These are phyloP conservation scores for Halcyon senegalensis DNA, from an alignment of 2,113 vertebrate species.

Conservation along the genomic window DNA sequence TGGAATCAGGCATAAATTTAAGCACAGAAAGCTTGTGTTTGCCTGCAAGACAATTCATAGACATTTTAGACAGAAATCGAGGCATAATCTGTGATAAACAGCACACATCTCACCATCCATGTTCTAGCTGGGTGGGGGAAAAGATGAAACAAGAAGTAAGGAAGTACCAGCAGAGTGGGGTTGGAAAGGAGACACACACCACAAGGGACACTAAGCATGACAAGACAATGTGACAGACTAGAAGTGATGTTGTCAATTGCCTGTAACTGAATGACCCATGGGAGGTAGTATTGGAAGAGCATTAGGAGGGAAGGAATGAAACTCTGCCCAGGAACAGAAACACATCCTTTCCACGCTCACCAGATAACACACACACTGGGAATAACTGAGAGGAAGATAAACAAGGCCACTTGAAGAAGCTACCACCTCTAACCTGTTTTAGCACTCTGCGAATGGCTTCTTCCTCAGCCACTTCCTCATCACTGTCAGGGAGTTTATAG, in stretches of 20 bases:
- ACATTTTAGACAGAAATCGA: background rate
- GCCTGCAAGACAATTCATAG: background rate
- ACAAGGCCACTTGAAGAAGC: background rate
- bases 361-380: background rate
- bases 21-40: background rate
- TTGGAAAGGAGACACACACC: background rate
- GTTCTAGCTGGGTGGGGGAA: background rate
- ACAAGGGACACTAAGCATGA: background rate
- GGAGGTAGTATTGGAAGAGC: background rate
- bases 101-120: background rate
- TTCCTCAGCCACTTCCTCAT: slow-evolving; percentile 91
- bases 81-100: background rate
- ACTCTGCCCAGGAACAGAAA: background rate
- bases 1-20: background rate
- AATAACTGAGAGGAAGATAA: background rate
- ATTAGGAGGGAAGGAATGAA: background rate
- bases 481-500: slow-evolving; percentile 85
- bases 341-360: background rate
- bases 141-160: background rate
- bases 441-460: slow-evolving; percentile 85
- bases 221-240: background rate
- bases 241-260: background rate
- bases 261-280: background rate
- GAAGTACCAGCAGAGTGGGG: background rate
- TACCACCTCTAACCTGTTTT: slow-evolving; percentile 81